These are phyloP conservation scores for Pionites leucogaster DNA, from an alignment of 2,113 vertebrate genomes.

Conservation along the genomic window DNA sequence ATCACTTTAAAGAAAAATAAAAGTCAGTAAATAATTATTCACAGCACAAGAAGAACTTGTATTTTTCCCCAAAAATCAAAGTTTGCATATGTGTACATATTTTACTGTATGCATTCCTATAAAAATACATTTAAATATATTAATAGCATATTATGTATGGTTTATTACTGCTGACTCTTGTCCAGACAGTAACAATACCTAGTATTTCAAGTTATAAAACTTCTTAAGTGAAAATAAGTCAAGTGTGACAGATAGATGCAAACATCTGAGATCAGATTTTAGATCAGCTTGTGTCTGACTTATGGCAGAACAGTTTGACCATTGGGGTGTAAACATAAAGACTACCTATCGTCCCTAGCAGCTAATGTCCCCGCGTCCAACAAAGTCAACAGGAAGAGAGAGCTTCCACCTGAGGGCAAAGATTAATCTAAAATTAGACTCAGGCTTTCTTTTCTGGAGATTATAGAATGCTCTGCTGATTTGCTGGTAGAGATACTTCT, in stretches of 20 bases:
- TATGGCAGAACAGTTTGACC: not conserved
- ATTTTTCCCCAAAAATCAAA: accelerated
- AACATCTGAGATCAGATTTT: not conserved
- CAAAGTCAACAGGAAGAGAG: not conserved
- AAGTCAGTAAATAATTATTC: not conserved
- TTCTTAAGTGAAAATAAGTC: not conserved
- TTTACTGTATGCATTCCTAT: not conserved
- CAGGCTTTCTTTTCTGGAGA: not conserved
- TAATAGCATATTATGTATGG: not conserved
- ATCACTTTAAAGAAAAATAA: not conserved
- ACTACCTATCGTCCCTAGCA: not conserved
- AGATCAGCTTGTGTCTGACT: not conserved
- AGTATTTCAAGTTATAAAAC: not conserved
- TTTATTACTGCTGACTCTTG: not conserved
- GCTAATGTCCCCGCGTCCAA: not conserved
- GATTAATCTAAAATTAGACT: not conserved
- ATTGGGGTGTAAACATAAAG: not conserved
- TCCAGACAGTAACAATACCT: not conserved
- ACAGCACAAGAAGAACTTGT: not conserved
- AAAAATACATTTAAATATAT: not conserved
- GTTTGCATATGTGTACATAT: not conserved
- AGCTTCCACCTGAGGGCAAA: not conserved
- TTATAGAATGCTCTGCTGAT: not conserved
- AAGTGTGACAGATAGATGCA: not conserved
- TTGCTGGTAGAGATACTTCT: not conserved